Percentiles rank a stretch among this genome's conserved stretches.
phyloP scores from a whole-genome alignment of 2,888 invertebrate species.

The Entomobrya proxima region DNA sequence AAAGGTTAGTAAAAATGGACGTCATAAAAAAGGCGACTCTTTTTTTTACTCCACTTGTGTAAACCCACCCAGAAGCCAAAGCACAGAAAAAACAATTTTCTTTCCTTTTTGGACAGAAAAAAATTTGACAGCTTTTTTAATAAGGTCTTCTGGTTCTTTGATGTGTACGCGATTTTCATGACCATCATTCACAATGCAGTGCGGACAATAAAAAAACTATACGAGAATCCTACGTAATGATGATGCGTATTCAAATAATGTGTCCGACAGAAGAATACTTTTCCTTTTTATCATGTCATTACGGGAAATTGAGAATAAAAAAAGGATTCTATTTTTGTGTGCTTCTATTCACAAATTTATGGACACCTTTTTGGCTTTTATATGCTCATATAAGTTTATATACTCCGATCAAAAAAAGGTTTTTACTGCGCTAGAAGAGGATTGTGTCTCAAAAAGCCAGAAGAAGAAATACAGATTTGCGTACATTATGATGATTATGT shows the following conservation, averaged over 20 bases:
- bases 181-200: constrained; percentile 8
- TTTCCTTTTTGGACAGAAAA: no score
- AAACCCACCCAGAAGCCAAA: constrained; percentile 53
- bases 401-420: not conserved
- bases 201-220: constrained; percentile 24
- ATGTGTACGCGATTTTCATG: constrained; percentile 54
- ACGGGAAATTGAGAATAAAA: not conserved
- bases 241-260: constrained; percentile 35
- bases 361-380: no score
- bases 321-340: constrained; percentile 5
- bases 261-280: constrained; percentile 10
- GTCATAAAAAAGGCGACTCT: constrained; percentile 37
- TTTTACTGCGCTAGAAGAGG: not conserved
- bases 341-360: constrained; percentile 27
- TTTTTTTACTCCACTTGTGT: constrained; percentile 18
- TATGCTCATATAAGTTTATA: no score
- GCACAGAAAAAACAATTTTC: constrained; percentile 17
- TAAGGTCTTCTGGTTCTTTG: constrained; percentile 50
- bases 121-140: constrained; percentile 65
- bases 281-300: constrained; percentile 21
- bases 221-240: constrained; percentile 9
- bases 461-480: constrained; percentile 34
- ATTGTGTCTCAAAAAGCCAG: not conserved
- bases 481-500: constrained; percentile 47
- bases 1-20: not conserved